Base-by-base conservation (phyloP, 2,888 invertebrate genomes). In the Petrolisthes cinctipes region DNA sequence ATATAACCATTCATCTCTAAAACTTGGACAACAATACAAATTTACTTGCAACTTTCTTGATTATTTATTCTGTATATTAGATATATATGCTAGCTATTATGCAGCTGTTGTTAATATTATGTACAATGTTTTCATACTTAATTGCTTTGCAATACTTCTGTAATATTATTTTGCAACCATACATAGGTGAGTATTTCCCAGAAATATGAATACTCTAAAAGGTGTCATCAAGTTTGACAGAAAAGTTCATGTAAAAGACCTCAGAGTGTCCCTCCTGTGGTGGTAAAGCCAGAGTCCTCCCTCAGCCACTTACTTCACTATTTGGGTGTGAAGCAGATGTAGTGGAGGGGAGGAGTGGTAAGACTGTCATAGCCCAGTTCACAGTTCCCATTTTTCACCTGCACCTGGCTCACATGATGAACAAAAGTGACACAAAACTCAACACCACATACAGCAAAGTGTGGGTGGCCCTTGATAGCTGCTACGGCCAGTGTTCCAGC, bases 271-370 rank as follows among this genome's bases (percentile, higher is more conserved):
- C 83, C 71, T 80, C 66, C 71, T 37, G 56, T 37, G 87, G 79
- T 83, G 80, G 57, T 80, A 71, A 80, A 81, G 86, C 85, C 85
- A 61, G 85, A 68, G 85, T 56, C 85, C 85, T 76, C 73, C 80
- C 80, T 71, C 56, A 80, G 20, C 17, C 57, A 20, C 80, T 73
- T 71, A 17, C 73, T 53, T 56, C 53, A 17, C 37, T 56, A 54
- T 56, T 17, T 53, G 71, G 76, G 68, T 68, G 54, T 80, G 85
- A 79, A 20, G 68, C 68, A 71, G 85, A 56, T 80, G 56, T 61
- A 66, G 20, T n/a, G 71, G 81, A 37, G 71, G 71, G 71, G 6
- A 3, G 71, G 71, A n/a, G 71, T 71, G 71, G 71, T 71, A 20
- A 71, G 71, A 71, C 71, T 71, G 20, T n/a, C n/a, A n/a, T 6